Evolutionary conservation across 2,888 invertebrate species (phyloP), one percentile per base, ranked within the genome.

Genomic region (Sminthurides aquaticus): DNA sequence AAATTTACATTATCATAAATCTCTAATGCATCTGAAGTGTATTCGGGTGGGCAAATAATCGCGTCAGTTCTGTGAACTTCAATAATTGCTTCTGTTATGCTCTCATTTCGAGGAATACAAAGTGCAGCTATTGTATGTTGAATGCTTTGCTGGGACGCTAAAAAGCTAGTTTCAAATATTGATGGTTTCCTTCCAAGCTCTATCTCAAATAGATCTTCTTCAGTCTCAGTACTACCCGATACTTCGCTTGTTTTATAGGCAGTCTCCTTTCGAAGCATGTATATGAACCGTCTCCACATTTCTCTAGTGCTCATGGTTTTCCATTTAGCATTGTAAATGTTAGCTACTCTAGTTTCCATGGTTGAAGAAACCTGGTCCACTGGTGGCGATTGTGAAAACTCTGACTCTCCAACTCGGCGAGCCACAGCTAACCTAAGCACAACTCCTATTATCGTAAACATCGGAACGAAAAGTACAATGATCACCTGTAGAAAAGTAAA

Each of bases 251-350:
- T 11, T 11, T 34, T 15, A 5, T 34, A 15, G 43, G 15, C 43
- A 22, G 52, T 52, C 54, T 65, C 65, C 56, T 73, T 73, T 34
- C 61, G 49, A 5, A 73, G 59, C 73, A 73, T 73, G 22, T 60
- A 59, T 18, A 68, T 18, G 62, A 73, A 73, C 3, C 68, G 61
- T 1, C 26, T 22, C 22, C 65, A 58, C 66, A 72, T 64, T 34
- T 71, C 64, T 2, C 20, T 49, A 8, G 64, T 26, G 5, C 62
- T 67, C 67, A 71, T 68, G 28, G 59, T 62, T 8, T 68, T 66
- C 73, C 73, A 73, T 22, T 68, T 68, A 26, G 63, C 66, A n/a
- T 56, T 69, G 56, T 72, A 73, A 24, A 73, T 61, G 11, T 64
- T 68, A 1, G 71, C 65, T 11, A 72, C 64, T 27, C 68, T 59